Conservation (phyloP, 2,888 invertebrate genomes). For the Apeira syringaria region DNA sequence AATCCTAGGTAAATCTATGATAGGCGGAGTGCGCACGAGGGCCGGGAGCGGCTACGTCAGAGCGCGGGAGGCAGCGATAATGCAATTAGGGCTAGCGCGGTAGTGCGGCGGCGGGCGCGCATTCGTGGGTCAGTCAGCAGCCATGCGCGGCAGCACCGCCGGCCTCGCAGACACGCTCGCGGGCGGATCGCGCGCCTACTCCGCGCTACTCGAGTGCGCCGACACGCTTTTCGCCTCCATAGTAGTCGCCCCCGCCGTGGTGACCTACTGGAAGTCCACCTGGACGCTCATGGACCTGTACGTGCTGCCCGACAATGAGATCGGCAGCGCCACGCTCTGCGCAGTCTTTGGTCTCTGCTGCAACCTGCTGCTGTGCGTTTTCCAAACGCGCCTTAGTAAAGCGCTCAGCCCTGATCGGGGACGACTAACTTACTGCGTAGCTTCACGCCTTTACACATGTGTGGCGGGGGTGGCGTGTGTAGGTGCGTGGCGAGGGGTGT, state of each 20-base stretch:
- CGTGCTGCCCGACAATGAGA: slow-evolving; percentile 85
- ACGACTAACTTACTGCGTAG: slow-evolving; percentile 86
- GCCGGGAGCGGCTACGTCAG: slow-evolving; percentile 42
- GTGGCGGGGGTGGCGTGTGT: slow-evolving; percentile 92
- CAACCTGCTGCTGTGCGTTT: slow-evolving; percentile 87
- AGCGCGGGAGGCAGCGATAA: slow-evolving; percentile 70
- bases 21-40: slow-evolving; percentile 14
- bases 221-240: slow-evolving; percentile 89
- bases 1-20: slow-evolving; percentile 20
- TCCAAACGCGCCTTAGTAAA: slow-evolving; percentile 85
- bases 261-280: slow-evolving; percentile 94
- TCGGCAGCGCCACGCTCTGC: slow-evolving; percentile 87
- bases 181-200: slow-evolving; percentile 75
- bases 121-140: slow-evolving; percentile 47
- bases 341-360: slow-evolving; percentile 88
- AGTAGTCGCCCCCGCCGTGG: slow-evolving; percentile 91
- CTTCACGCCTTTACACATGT: slow-evolving; percentile 89
- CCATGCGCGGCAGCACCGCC: slow-evolving; percentile 87
- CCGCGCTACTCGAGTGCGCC: slow-evolving; percentile 85
- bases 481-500: slow-evolving; percentile 94
- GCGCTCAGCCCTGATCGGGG: slow-evolving; percentile 86
- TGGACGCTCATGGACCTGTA: slow-evolving; percentile 91
- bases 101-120: slow-evolving; percentile 14
- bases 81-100: slow-evolving; percentile 60
- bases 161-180: slow-evolving; percentile 86